A percentile compares a stretch with the other conserved stretches of the same genome.
phyloP scores from a whole-genome alignment of 2,888 invertebrate genomes.

The Apamea sordens region DNA sequence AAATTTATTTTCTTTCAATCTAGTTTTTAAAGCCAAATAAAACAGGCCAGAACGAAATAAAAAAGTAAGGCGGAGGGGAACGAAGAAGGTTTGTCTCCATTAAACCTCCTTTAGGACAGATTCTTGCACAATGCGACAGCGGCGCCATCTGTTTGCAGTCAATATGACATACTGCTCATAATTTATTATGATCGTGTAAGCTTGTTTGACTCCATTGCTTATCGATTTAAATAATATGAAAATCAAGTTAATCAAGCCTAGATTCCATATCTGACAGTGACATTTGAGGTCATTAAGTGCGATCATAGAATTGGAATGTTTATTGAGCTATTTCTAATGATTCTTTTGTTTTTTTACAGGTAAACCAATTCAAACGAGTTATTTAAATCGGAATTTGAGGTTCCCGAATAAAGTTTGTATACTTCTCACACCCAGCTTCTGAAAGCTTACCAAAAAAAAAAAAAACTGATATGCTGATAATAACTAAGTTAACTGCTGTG shows the following conservation, averaged over 20 bases:
- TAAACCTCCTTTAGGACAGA: neutral
- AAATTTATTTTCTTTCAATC: too few species aligned
- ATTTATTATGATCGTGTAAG: conserved; percentile 55
- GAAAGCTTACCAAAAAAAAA: neutral
- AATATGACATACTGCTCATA: conserved; percentile 35
- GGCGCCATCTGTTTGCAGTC: conserved; percentile 52
- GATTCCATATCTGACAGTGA: conserved; percentile 41
- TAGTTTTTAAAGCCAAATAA: neutral
- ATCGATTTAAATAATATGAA: conserved; percentile 47
- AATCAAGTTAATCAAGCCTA: conserved; percentile 36
- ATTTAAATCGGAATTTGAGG: neutral
- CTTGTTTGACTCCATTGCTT: conserved; percentile 11
- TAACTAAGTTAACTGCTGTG: neutral
- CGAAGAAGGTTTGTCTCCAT: neutral
- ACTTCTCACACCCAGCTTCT: too few species aligned
- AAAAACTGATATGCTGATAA: too few species aligned
- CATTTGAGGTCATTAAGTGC: conserved; percentile 22
- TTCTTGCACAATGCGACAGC: conserved; percentile 21
- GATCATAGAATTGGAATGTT: conserved; percentile 7
- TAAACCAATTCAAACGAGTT: conserved; percentile 34
- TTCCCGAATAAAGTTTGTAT: conserved; percentile 19
- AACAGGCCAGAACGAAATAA: neutral
- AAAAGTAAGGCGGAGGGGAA: neutral
- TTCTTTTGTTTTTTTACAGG: conserved; percentile 57
- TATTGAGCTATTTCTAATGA: conserved; percentile 4